Evolutionary conservation across 2,113 vertebrate species (phyloP).

Genomic region (Athene noctua): DNA sequence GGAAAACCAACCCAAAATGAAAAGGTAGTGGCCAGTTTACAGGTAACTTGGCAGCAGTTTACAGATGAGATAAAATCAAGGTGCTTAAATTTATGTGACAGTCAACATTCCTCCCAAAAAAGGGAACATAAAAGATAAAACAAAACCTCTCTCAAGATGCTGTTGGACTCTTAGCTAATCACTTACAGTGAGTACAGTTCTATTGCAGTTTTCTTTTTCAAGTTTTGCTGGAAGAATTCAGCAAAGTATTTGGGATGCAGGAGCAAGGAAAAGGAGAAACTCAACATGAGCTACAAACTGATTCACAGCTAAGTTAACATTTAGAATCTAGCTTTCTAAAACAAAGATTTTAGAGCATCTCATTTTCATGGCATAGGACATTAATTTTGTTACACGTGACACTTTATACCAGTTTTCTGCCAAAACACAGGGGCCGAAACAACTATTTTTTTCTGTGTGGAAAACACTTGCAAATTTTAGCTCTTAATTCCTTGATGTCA

Average conservation of each 20-base stretch:
- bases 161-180: conserved; percentile 35
- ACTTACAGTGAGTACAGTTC: conserved; percentile 47
- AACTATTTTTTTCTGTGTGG: background rate
- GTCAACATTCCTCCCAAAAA: conserved; percentile 42
- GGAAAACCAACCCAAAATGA: background rate
- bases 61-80: conserved; percentile 55
- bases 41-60: conserved; percentile 48
- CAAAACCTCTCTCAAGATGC: conserved; percentile 3
- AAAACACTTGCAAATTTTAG: conserved; percentile 1
- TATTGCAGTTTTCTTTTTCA: conserved; percentile 59
- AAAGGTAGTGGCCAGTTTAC: conserved; percentile 29
- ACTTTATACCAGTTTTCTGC: background rate
- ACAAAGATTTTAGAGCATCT: conserved; percentile 30
- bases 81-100: conserved; percentile 3
- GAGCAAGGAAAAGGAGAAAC: conserved; percentile 55
- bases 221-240: conserved; percentile 68
- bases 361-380: background rate
- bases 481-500: background rate
- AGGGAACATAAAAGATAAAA: conserved; percentile 38
- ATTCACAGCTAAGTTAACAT: conserved; percentile 61
- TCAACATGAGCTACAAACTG: conserved; percentile 61
- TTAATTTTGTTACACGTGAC: background rate
- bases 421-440: background rate
- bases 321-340: conserved; percentile 57
- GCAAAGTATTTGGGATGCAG: conserved; percentile 51